These are phyloP conservation scores for Plutella xylostella DNA, from an alignment of 2,888 invertebrate species.

Conservation along the genomic window DNA sequence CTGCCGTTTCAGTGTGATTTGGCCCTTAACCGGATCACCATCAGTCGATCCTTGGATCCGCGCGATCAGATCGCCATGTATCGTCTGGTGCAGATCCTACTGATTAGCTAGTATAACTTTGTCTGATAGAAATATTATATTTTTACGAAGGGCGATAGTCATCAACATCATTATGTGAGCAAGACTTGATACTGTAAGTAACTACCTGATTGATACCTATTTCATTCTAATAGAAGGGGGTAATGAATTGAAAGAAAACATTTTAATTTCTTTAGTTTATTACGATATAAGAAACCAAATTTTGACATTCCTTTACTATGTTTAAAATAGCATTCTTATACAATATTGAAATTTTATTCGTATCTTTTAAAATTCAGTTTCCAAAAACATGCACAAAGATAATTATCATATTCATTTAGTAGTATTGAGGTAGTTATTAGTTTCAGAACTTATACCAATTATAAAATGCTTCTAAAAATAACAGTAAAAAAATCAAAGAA, in stretches of 20 bases:
- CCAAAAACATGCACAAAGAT: conserved; percentile 68
- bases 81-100: no score
- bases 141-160: no score
- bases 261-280: conserved; percentile 53
- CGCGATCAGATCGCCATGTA: no score
- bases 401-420: conserved; percentile 68
- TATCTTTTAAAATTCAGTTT: conserved; percentile 51
- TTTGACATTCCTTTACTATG: conserved; percentile 63
- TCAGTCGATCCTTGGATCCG: no score
- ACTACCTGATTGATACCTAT: no score
- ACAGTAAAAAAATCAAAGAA: conserved; percentile 50
- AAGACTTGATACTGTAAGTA: no score
- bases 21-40: no score
- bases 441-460: conserved; percentile 69
- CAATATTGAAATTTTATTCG: conserved; percentile 57
- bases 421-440: conserved; percentile 70
- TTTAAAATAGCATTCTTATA: conserved; percentile 65
- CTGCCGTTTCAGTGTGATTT: no score
- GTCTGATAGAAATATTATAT: no score
- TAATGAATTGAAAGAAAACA: conserved; percentile 22
- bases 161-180: no score
- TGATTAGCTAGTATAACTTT: no score
- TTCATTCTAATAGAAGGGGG: no score
- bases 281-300: conserved; percentile 68
- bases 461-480: conserved; percentile 62